A percentile compares a stretch with the other conserved stretches of the same genome.
These are phyloP conservation scores for Oreochromis mossambicus DNA, from an alignment of 2,797 vertebrate species.

Conservation along the genomic window DNA sequence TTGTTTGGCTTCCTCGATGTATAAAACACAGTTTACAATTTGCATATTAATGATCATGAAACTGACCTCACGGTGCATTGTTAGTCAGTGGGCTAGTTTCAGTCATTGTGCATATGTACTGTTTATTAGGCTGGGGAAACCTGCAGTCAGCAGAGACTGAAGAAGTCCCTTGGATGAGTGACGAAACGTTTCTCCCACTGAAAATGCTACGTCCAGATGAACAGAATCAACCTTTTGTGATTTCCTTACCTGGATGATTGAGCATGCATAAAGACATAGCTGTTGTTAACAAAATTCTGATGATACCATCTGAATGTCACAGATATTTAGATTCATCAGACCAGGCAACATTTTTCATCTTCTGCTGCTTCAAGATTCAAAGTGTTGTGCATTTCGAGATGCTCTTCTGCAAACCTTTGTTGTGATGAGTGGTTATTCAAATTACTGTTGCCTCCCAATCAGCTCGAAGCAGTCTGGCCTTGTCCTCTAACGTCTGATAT, in stretches of 20 bases:
- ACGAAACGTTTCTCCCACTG: not conserved
- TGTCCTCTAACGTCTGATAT: not conserved
- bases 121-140: not conserved
- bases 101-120: not conserved
- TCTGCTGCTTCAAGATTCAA: not conserved
- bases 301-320: rapidly evolving
- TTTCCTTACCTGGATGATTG: not conserved
- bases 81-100: not conserved
- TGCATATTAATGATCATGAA: not conserved
- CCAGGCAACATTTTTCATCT: not conserved
- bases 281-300: not conserved
- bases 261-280: not conserved
- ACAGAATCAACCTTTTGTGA: not conserved
- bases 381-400: not conserved
- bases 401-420: not conserved
- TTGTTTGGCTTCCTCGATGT: not conserved
- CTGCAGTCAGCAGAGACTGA: not conserved
- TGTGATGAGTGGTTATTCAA: not conserved
- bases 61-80: not conserved
- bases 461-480: not conserved
- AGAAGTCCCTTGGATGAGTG: not conserved
- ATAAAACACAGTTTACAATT: not conserved
- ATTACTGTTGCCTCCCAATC: not conserved
- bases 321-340: not conserved
- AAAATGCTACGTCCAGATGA: rapidly evolving